Conservation (phyloP, 2,888 invertebrate species). For the Coleophora deauratella region DNA sequence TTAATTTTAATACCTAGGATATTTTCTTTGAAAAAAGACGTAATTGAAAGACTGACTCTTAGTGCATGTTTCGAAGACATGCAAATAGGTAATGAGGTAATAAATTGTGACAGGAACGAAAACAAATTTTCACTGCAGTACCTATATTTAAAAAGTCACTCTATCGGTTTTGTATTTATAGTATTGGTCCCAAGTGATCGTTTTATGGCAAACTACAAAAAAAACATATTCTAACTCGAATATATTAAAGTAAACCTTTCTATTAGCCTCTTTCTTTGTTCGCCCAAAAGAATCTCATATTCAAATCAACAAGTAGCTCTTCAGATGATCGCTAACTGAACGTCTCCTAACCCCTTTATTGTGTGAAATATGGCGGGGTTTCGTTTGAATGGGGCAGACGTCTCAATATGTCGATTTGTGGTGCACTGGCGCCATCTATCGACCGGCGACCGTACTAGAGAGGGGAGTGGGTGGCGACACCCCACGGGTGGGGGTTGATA, state of each 20-base stretch:
- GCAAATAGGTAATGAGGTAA: too few relatives aligned
- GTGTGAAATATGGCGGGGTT: conserved; percentile 21
- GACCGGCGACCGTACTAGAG: conserved; percentile 27
- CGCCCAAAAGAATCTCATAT: background rate
- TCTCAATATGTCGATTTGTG: conserved; percentile 51
- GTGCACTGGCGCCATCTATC: conserved; percentile 57
- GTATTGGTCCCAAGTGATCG: too few relatives aligned
- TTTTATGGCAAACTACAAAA: too few relatives aligned
- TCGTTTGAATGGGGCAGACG: conserved; percentile 39
- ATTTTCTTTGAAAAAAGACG: too few relatives aligned
- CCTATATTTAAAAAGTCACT: too few relatives aligned
- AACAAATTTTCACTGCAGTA: too few relatives aligned
- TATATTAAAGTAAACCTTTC: too few relatives aligned
- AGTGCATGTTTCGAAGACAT: too few relatives aligned
- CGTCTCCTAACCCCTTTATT: conserved; percentile 20
- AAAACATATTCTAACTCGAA: background rate
- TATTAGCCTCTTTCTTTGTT: background rate
- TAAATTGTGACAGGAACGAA: too few relatives aligned
- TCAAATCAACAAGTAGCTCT: conserved; percentile 7
- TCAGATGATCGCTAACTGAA: conserved; percentile 4
- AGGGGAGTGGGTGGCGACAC: conserved; percentile 3
- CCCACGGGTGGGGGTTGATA: background rate
- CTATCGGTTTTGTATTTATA: too few relatives aligned
- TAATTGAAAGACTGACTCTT: too few relatives aligned
- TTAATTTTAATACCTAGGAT: too few relatives aligned